phyloP scores from a whole-genome alignment of 2,888 invertebrate species.

The Drosophila subquinaria region DNA sequence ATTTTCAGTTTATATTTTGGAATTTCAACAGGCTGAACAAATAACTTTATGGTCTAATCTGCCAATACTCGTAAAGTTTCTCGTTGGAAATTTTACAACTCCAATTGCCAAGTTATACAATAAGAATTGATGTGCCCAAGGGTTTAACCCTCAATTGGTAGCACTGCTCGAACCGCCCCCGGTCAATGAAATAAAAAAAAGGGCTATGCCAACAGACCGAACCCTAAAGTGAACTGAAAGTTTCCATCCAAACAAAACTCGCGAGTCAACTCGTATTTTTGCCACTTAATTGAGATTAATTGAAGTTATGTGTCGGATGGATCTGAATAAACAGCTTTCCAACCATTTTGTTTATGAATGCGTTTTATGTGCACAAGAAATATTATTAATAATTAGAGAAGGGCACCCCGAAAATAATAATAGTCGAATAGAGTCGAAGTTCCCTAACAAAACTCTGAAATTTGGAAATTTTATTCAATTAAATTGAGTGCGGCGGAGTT shows the following conservation, averaged over 20 bases:
- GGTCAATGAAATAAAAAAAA: conserved; percentile 43
- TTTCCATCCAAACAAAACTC: conserved; percentile 42
- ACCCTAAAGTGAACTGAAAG: conserved; percentile 55
- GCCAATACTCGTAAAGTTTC: conserved; percentile 48
- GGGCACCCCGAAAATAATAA: conserved; percentile 69
- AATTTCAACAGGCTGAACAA: conserved; percentile 30
- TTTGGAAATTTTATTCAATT: conserved; percentile 74
- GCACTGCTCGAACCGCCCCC: conserved; percentile 24
- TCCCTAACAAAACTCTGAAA: conserved; percentile 21
- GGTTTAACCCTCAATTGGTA: conserved; percentile 71
- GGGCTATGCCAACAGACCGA: conserved; percentile 57
- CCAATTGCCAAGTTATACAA: conserved; percentile 45
- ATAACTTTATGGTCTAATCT: conserved; percentile 43
- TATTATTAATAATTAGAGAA: conserved; percentile 77
- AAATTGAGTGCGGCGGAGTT: conserved; percentile 76
- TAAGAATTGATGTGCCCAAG: conserved; percentile 68
- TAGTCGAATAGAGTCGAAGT: conserved; percentile 47
- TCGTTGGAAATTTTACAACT: conserved; percentile 45
- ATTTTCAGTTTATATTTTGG: background rate
- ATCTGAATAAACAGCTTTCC: conserved; percentile 74
- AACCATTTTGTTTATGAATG: conserved; percentile 74
- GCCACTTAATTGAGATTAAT: conserved; percentile 81
- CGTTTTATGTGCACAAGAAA: conserved; percentile 74
- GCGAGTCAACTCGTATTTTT: conserved; percentile 58
- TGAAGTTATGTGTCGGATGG: conserved; percentile 70